phyloP scores from a whole-genome alignment of 35 echinoderm and acorn worm species.

The Hemicentrotus pulcherrimus region DNA sequence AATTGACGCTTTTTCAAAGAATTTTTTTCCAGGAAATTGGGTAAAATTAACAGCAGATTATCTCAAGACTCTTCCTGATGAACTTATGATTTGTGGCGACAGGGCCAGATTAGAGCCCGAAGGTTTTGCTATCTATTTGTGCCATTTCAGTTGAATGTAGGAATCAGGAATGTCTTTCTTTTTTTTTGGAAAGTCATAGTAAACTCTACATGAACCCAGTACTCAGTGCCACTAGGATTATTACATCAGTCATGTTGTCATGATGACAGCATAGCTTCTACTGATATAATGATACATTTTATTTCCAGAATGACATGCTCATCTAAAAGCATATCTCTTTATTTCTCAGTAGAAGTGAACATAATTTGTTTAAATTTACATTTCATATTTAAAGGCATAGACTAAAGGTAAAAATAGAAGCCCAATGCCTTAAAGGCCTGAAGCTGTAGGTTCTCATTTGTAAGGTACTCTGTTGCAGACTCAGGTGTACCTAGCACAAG shows the following conservation, averaged over 20 bases:
- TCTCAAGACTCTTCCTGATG: not conserved
- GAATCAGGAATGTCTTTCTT: not conserved
- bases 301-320: no score
- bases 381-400: no score
- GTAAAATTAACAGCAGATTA: conserved; percentile 8
- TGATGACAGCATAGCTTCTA: not conserved
- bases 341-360: no score
- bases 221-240: no score
- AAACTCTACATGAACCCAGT: not conserved
- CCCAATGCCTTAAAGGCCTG: no score
- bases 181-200: not conserved
- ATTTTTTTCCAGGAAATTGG: not conserved
- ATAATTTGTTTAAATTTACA: no score
- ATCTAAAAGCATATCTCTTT: no score
- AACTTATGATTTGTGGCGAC: conserved; percentile 3
- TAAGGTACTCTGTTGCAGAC: no score
- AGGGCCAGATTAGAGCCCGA: not conserved
- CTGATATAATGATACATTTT: no score
- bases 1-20: not conserved
- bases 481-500: no score
- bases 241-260: not conserved
- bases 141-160: not conserved
- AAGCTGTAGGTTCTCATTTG: no score
- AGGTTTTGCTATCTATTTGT: not conserved
- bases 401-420: no score